Base-by-base conservation (phyloP, 2,888 invertebrate species). In the Laspeyria flexula region DNA sequence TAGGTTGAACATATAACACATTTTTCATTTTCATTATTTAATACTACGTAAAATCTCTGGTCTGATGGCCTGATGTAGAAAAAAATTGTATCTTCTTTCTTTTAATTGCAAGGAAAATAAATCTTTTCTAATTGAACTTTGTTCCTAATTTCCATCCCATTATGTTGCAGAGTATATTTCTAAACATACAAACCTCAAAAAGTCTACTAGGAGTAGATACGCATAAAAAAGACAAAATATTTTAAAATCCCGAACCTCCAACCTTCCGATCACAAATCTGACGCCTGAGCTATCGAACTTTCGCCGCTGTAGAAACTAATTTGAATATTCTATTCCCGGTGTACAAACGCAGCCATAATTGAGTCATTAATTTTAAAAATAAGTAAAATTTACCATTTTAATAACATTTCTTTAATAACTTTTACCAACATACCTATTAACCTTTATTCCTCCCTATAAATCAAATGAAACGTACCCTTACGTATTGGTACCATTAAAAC, bases 401-500 rank as follows among this genome's bases (percentile, higher is more conserved):
- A 37, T 13, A 27, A 18, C 12, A 35, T 29, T 27, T 7, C 3
- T 0, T 18, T 12, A 37, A 37, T n/a, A 1, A 11, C 15, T 43
- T 34, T 27, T 37, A 29, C 18, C 10, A 18, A 29, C 12, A 29
- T 10, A 12, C 7, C 31, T 31, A 29, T 18, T 11, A 16, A 11
- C 25, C 35, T 35, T 47, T 35, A 29, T 35, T 29, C 35, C 35
- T 29, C 11, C 21, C 15, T n/a, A 50, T 50, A 48, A 59, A 55
- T 65, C 39, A 50, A 38, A 39, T 35, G 0, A 33, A 45, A 49
- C 30, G 46, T 34, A 15, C 41, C 46, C 42, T n/a, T 37, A 49
- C 35, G 51, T 35, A 57, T 43, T 21, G 29, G 37, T 40, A 43
- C 41, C 48, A 52, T 65, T 68, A 56, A 65, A 65, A 51, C 43